Evolutionary conservation across 1,140 invertebrate species (phyloP).

Genomic region (Reticulitermes speratus): DNA sequence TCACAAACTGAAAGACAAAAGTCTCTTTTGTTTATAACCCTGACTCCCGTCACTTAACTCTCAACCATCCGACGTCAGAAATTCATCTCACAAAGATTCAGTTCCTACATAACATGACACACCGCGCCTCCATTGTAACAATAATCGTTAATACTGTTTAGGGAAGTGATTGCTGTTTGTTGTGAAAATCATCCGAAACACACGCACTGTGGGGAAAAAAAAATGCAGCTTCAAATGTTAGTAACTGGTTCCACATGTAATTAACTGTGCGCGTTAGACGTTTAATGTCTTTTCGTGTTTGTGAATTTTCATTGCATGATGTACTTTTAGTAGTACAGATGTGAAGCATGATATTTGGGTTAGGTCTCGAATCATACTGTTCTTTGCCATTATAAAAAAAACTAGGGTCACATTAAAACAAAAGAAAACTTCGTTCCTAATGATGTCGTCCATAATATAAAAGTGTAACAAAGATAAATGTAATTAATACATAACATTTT

Average conservation of each 20-base stretch:
- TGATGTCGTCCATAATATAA: constrained; percentile 21
- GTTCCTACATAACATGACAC: too few relatives aligned
- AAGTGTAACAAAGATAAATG: not conserved
- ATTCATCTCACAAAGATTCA: too few relatives aligned
- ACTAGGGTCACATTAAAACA: not conserved
- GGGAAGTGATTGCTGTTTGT: too few relatives aligned
- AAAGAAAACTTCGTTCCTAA: constrained; percentile 26
- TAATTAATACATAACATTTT: not conserved
- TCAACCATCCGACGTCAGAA: too few relatives aligned
- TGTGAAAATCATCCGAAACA: too few relatives aligned
- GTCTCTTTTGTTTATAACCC: too few relatives aligned
- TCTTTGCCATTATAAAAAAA: not conserved
- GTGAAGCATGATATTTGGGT: not conserved
- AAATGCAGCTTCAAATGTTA: not conserved
- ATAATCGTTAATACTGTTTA: too few relatives aligned
- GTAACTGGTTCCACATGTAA: not conserved
- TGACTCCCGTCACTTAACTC: too few relatives aligned
- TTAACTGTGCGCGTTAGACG: not conserved
- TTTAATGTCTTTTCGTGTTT: not conserved
- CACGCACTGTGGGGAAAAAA: not conserved
- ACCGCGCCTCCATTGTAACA: too few relatives aligned
- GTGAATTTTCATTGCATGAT: not conserved
- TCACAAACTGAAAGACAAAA: not conserved
- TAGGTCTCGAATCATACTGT: not conserved
- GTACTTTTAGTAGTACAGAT: not conserved